Base-by-base conservation (phyloP, 1,140 invertebrate species). In the Matsumurasca onukii region DNA sequence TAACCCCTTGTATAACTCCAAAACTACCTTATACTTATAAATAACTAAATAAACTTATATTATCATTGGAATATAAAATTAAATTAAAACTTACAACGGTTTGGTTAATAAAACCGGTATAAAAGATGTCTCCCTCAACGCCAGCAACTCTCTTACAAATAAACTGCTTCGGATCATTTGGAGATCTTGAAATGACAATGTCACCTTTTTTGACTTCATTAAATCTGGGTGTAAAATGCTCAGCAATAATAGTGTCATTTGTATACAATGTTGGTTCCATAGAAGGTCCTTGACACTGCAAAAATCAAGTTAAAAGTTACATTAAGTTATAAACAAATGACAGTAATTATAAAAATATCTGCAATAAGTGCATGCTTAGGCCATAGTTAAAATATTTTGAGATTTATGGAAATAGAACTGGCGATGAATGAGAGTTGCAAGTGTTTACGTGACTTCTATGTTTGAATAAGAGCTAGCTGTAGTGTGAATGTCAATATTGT, bases 231-330 rank as follows among this genome's bases (percentile, higher is more conserved):
- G 87, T 86, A 66, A 95, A 82, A 69, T 91, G 89, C 79, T 96
- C 93, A 15, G 91, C 90, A 1, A 97, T 74, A 48, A 97, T 80
- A 66, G 95, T 82, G 78, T 96, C 92, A 68, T 92, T 85, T 2
- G 88, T 86, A 71, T 85, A 82, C 51, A 97, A 85, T 1, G 93
- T 94, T 25, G 95, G 95, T 76, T 95, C 89, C 95, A 97, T 97
- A 0, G 93, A 95, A 27, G 92, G 89, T 51, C 93, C 94, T 48
- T 84, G 84, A 79, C 92, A 95, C 91, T 94, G 77, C 68, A 87
- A 83, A 31, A 63, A n/a, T n/a, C n/a, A n/a, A n/a, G n/a, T n/a
- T n/a, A n/a, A n/a, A n/a, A n/a, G n/a, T n/a, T n/a, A n/a, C n/a
- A n/a, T n/a, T n/a, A n/a, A n/a, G n/a, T n/a, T n/a, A n/a, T n/a